Evolutionary conservation across 2,113 vertebrate genomes (phyloP), one percentile per base, ranked within the genome.

Genomic region (Syngnathus floridae): DNA sequence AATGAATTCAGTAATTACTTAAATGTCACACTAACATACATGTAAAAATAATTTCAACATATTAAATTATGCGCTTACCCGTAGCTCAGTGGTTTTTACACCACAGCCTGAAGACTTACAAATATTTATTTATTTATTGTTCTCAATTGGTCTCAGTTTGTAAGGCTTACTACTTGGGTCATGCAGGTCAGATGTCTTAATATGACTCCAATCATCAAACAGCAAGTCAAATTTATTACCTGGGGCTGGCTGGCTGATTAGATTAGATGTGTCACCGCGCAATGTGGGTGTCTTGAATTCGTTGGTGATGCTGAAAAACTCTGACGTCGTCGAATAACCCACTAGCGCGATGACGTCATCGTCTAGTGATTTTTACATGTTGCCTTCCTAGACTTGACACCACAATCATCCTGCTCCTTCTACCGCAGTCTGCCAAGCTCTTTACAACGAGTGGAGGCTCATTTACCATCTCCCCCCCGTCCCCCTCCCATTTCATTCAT

Each of bases 401-500:
- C 66, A 43, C 68, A 79, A 59, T 77, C 54, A 72, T 19, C 61
- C 5, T 3, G 54, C 57, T 59, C 61, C 48, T 13, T 14, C 64
- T 64, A 70, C 75, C 58, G 60, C 73, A 62, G 45, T 41, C 66
- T 62, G 41, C 68, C 71, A 68, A 19, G 38, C 66, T 79, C 45
- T 56, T 81, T 76, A 59, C 71, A 45, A 21, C 51, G 65, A 72
- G 66, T 59, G 48, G 0, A 54, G 62, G 60, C 78, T 80, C 71
- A 69, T 69, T 72, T 46, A 60, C 41, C 7, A 43, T 66, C 36
- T 62, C 40, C 31, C 26, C 26, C 22, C 26, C 26, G 31, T 62
- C 40, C 31, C 22, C 43, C 19, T 19, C 14, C 3, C 52, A 4
- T 64, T 26, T 21, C 55, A 31, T 65, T 63, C 46, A 4, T 54